phyloP scores from a whole-genome alignment of 1,140 invertebrate species.

The Aricia agestis region DNA sequence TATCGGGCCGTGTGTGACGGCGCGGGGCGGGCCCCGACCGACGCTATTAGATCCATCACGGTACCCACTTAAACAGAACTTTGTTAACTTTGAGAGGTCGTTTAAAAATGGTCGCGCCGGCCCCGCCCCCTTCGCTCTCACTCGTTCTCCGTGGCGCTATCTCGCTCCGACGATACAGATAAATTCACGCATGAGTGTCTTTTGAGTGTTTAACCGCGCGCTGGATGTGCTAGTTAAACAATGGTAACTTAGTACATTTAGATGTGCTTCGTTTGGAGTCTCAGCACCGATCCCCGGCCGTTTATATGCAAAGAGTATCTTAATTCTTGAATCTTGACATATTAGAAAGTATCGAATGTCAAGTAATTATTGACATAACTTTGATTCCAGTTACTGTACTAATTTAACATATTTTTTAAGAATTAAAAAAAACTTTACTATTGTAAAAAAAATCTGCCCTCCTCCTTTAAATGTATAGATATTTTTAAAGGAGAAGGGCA shows the following conservation, averaged over 20 bases:
- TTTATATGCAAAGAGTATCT: neutral
- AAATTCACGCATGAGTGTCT: constrained; percentile 39
- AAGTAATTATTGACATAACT: no score
- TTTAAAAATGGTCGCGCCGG: constrained; percentile 31
- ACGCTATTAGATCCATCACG: constrained; percentile 28
- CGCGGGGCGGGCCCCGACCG: constrained; percentile 50
- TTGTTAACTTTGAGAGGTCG: constrained; percentile 24
- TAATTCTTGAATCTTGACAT: no score
- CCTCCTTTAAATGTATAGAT: no score
- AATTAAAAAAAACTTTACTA: no score
- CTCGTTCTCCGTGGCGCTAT: constrained; percentile 32
- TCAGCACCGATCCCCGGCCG: neutral
- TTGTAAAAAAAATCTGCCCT: no score
- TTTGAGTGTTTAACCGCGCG: constrained; percentile 35
- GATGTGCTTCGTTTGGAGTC: constrained; percentile 8
- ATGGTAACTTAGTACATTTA: constrained; percentile 19
- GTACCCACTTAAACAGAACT: constrained; percentile 20
- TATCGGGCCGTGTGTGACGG: constrained; percentile 55
- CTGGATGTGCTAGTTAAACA: constrained; percentile 36
- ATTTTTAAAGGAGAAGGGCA: no score
- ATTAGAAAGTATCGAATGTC: neutral
- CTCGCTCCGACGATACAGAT: constrained; percentile 32
- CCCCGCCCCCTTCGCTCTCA: constrained; percentile 42
- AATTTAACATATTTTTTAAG: no score
- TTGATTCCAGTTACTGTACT: no score